phyloP scores from a whole-genome alignment of 2,113 vertebrate genomes.

The Zosterops lateralis region DNA sequence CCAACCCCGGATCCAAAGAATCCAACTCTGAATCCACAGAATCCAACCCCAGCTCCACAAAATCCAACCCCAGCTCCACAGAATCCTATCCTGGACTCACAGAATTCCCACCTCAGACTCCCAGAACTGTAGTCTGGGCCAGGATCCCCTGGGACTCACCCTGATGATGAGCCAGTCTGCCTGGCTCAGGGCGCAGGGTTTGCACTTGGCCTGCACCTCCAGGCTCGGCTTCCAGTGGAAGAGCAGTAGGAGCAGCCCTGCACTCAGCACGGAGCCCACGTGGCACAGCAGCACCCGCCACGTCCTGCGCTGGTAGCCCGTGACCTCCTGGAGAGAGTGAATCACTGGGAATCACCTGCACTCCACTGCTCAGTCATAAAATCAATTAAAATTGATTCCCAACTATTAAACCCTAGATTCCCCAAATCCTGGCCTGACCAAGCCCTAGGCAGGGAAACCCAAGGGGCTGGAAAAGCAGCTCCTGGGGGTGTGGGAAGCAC shows the following conservation, averaged over 20 bases:
- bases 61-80: accelerated
- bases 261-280: background rate
- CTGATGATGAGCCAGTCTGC: background rate
- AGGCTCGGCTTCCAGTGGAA: background rate
- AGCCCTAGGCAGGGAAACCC: no score
- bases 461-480: background rate
- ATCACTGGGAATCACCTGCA: background rate
- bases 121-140: accelerated
- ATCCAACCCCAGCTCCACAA: no score
- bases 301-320: accelerated
- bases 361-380: background rate
- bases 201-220: background rate
- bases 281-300: background rate
- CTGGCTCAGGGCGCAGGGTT: background rate
- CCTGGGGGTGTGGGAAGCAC: accelerated
- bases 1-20: no score
- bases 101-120: background rate
- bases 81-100: background rate
- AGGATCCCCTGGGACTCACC: background rate
- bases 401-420: accelerated
- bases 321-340: background rate
- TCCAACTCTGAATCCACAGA: no score
- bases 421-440: accelerated
- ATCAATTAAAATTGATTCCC: background rate
- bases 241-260: background rate